Evolutionary conservation across 2,888 invertebrate species (phyloP).

Genomic region (Biston betularia): DNA sequence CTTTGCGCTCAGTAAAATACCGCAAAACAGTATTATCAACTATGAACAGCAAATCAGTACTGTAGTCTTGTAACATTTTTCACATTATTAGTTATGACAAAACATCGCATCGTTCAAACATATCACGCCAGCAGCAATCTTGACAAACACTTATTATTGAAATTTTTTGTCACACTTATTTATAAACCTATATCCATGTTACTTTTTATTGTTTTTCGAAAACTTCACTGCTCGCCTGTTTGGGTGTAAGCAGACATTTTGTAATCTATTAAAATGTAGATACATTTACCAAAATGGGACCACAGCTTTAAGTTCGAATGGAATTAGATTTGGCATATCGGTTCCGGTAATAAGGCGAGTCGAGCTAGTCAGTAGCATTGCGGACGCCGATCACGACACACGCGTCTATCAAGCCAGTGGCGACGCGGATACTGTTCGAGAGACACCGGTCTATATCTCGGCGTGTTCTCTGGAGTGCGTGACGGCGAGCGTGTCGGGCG

Average conservation of each 20-base stretch:
- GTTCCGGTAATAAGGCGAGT: no score
- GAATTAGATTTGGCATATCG: no score
- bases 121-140: not conserved
- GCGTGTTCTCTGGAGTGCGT: conserved; percentile 14
- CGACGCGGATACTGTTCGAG: no score
- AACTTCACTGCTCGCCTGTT: no score
- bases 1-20: conserved; percentile 3
- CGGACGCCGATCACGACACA: no score
- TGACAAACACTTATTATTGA: not conserved
- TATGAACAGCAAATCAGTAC: not conserved
- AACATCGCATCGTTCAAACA: not conserved
- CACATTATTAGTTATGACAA: conserved; percentile 10
- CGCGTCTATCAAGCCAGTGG: not conserved
- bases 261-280: no score
- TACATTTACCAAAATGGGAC: no score
- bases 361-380: no score
- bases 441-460: conserved; percentile 6
- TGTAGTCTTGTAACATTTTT: not conserved
- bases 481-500: conserved; percentile 64
- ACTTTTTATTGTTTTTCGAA: not conserved
- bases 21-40: not conserved
- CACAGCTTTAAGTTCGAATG: no score
- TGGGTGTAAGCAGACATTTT: no score
- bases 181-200: not conserved
- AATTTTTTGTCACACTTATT: not conserved